Evolutionary conservation across 2,797 vertebrate species (phyloP), one percentile per base, ranked within the genome.

Genomic region (Dallia pectoralis): DNA sequence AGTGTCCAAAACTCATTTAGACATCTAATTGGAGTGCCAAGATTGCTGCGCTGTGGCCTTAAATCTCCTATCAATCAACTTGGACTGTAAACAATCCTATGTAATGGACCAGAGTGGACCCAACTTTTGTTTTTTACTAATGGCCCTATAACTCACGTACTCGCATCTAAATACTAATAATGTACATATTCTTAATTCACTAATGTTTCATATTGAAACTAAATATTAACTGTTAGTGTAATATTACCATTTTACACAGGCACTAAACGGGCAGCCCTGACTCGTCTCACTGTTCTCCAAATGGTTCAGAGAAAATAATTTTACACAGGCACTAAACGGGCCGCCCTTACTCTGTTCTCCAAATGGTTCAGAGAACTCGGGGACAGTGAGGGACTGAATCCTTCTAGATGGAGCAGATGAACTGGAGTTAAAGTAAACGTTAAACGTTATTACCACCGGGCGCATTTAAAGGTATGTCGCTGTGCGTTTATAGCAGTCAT

Each of bases 401-500:
- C 70, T 76, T 75, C 74, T 81, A 76, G 75, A 88, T 87, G 87
- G 85, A 72, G 69, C 71, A 70, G 59, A 78, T 72, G 83, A 71
- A 81, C 27, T 72, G 70, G 69, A 84, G 76, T 79, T 83, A 85
- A 75, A 81, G 48, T 30, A 70, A 30, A 32, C 63, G 71, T 64
- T 63, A 76, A 18, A 49, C 53, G 61, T 62, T 51, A 72, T 44
- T 44, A 82, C 75, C 74, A 71, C 0, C 53, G n/a, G 70, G 62
- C 70, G 73, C 48, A 73, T 65, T 69, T 67, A 30, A 44, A 82
- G 81, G 82, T 84, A 82, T 19, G 9, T 73, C 12, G 27, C 30
- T 33, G 15, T 16, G 18, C 16, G 9, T 19, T 32, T n/a, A 32
- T 18, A 64, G 4, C 27, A 63, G 27, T 63, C 29, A 3, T 29